phyloP scores from a whole-genome alignment of 2,888 invertebrate genomes.

The Mesoligia furuncula region DNA sequence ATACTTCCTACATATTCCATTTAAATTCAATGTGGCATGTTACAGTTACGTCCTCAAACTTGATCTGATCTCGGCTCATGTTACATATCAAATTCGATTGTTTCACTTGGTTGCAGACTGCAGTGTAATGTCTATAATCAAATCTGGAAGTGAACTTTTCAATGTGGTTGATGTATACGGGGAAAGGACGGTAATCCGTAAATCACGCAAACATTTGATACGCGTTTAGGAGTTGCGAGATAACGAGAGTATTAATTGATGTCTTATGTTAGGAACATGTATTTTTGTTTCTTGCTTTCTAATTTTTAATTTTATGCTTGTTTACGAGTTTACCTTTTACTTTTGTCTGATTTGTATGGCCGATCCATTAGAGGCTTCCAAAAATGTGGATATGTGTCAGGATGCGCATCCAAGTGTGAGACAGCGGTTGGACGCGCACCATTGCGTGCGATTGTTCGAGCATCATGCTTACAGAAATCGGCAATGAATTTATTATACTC shows the following conservation, averaged over 20 bases:
- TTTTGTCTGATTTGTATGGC: constrained; percentile 25
- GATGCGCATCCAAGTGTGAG: constrained; percentile 81
- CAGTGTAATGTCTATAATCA: constrained; percentile 62
- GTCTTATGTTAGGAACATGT: constrained; percentile 23
- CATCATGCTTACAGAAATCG: constrained; percentile 70
- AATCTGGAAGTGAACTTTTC: constrained; percentile 60
- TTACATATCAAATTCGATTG: constrained; percentile 68
- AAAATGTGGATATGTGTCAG: constrained; percentile 62
- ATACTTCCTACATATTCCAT: constrained; percentile 38
- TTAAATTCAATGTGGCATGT: constrained; percentile 48
- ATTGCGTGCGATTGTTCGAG: constrained; percentile 75
- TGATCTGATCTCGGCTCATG: constrained; percentile 61
- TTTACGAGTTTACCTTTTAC: constrained; percentile 28
- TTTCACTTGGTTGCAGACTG: constrained; percentile 56
- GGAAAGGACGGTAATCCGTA: constrained; percentile 41
- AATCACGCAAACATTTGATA: constrained; percentile 48
- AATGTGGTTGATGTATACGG: constrained; percentile 48
- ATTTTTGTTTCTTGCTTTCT: constrained; percentile 53
- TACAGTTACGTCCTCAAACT: constrained; percentile 68
- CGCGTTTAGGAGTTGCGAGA: constrained; percentile 43
- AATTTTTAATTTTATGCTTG: constrained; percentile 37
- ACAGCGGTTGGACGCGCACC: constrained; percentile 82
- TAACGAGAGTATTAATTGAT: constrained; percentile 41
- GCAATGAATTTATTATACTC: constrained; percentile 72
- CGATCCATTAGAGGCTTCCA: constrained; percentile 13